phyloP scores from a whole-genome alignment of 2,797 vertebrate species.

The Glossophaga mutica region DNA sequence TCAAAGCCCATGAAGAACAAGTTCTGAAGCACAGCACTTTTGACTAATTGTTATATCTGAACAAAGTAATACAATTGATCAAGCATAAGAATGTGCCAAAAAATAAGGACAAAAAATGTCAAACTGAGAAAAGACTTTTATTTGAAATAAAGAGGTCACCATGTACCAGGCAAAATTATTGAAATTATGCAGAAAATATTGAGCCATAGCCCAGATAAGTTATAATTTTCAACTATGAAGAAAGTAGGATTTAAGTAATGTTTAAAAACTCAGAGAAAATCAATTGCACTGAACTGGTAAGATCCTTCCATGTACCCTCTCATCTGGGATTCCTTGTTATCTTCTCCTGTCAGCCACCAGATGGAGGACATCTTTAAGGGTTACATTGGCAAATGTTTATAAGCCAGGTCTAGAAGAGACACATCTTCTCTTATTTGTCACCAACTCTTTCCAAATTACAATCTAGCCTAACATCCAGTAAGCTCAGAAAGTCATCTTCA shows the following conservation, averaged over 20 bases:
- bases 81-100: background rate
- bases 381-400: background rate
- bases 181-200: background rate
- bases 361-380: background rate
- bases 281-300: background rate
- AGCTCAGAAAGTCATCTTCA: background rate
- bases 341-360: background rate
- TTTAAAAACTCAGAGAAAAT: conserved; percentile 10
- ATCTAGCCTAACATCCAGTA: background rate
- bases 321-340: background rate
- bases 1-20: background rate
- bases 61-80: conserved; percentile 48
- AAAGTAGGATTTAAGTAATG: background rate
- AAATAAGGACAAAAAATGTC: background rate
- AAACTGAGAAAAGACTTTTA: background rate
- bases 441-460: background rate
- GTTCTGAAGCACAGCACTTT: background rate
- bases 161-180: background rate
- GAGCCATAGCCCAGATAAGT: background rate
- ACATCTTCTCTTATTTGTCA: background rate
- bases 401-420: background rate
- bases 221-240: background rate
- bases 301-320: background rate
- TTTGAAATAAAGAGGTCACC: conserved; percentile 21
- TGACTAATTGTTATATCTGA: conserved; percentile 41